Conservation (phyloP, 2,888 invertebrate genomes). For the Litoditis marina region DNA sequence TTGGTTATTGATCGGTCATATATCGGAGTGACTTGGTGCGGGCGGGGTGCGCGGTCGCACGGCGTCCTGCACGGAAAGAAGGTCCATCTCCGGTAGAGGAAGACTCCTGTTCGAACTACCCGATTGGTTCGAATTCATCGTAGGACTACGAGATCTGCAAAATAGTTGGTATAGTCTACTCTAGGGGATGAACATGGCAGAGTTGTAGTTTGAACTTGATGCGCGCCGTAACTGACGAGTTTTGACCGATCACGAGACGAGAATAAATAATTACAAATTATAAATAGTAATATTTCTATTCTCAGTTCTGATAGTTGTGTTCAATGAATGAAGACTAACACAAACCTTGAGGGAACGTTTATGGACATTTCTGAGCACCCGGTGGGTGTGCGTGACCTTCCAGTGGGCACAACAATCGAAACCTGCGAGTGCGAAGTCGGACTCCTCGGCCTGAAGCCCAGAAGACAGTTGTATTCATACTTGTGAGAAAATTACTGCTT, state of each 20-base stretch:
- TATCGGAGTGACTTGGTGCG: background rate
- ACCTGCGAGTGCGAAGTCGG: slow-evolving; percentile 31
- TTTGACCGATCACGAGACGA: background rate
- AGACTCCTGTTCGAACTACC: slow-evolving; percentile 18
- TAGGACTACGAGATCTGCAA: slow-evolving; percentile 41
- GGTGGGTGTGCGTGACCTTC: slow-evolving; percentile 15
- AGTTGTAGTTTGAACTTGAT: background rate
- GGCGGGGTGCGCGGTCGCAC: slow-evolving; percentile 40
- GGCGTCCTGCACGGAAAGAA: slow-evolving; percentile 35
- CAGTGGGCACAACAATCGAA: slow-evolving; percentile 9
- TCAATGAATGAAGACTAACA: background rate
- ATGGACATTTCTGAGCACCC: slow-evolving; percentile 9
- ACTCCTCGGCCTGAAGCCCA: slow-evolving; percentile 23
- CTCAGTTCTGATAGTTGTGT: no score
- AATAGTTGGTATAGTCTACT: background rate
- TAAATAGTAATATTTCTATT: no score
- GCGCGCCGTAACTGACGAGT: no score
- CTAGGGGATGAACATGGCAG: no score
- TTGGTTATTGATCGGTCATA: background rate
- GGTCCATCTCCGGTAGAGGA: slow-evolving; percentile 20
- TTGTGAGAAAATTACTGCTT: no score
- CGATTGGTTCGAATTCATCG: slow-evolving; percentile 32
- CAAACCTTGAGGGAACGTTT: background rate
- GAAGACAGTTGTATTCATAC: slow-evolving; percentile 7
- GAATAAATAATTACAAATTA: no score